phyloP scores from a whole-genome alignment of 2,888 invertebrate species.

The Geotrupes spiniger region DNA sequence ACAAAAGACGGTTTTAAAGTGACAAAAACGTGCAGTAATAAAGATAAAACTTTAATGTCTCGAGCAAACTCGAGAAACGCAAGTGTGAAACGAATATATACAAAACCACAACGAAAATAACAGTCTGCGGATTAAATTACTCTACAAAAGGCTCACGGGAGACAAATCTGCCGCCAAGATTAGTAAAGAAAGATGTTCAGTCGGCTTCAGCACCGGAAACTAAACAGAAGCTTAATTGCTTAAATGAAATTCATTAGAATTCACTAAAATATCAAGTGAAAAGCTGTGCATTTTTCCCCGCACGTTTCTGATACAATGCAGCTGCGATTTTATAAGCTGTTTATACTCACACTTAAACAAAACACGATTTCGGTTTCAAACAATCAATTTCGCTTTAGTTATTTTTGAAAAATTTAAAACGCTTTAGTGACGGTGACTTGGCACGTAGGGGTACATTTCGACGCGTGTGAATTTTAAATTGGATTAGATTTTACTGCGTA shows the following conservation, averaged over 20 bases:
- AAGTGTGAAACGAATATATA: constrained; percentile 15
- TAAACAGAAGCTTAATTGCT: too few species aligned
- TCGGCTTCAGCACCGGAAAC: neutral
- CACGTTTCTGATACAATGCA: too few species aligned
- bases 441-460: neutral
- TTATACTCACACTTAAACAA: neutral
- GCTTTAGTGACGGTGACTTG: constrained; percentile 1
- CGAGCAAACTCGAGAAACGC: constrained; percentile 3
- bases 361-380: constrained; percentile 5
- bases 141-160: constrained; percentile 25
- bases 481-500: neutral
- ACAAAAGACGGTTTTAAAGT: constrained; percentile 1
- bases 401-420: neutral
- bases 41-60: constrained; percentile 16
- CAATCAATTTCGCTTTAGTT: neutral
- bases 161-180: constrained; percentile 25
- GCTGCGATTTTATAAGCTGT: too few species aligned
- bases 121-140: constrained; percentile 29
- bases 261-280: too few species aligned
- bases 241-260: too few species aligned
- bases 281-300: too few species aligned
- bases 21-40: constrained; percentile 8
- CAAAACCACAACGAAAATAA: constrained; percentile 25
- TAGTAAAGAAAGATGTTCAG: constrained; percentile 15
- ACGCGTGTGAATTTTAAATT: constrained; percentile 1